These are phyloP conservation scores for Andinoacara biseriatus DNA, from an alignment of 2,113 vertebrate genomes.

Conservation along the genomic window DNA sequence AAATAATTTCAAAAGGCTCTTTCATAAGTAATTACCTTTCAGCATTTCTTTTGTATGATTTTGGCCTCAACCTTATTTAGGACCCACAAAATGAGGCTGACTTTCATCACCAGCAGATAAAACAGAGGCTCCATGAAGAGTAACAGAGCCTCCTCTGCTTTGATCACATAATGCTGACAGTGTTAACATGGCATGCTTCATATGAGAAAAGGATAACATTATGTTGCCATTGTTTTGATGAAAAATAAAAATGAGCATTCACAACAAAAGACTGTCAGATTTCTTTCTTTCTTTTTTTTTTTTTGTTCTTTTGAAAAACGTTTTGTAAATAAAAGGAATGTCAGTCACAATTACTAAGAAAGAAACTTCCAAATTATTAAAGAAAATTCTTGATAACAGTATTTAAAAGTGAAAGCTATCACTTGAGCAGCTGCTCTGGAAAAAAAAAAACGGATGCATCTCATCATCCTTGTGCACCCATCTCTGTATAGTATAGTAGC, in stretches of 20 bases:
- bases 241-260: neutral
- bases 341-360: neutral
- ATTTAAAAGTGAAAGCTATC: neutral
- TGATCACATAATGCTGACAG: neutral
- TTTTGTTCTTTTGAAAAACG: neutral
- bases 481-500: too few relatives aligned
- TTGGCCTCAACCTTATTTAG: slow-evolving; percentile 9
- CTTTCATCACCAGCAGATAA: slow-evolving; percentile 20
- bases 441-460: fast-evolving
- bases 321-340: neutral
- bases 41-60: slow-evolving; percentile 18
- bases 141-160: neutral
- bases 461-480: too few relatives aligned
- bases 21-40: slow-evolving; percentile 57
- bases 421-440: neutral
- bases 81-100: slow-evolving; percentile 8
- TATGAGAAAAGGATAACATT: neutral
- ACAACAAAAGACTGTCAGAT: neutral
- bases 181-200: neutral
- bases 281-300: neutral
- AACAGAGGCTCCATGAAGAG: neutral
- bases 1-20: slow-evolving; percentile 48
- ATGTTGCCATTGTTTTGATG: neutral
- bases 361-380: neutral
- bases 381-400: neutral